Conservation (phyloP, 30 jellyfish, hydroid and myxozoan genomes). For the Haliclystus octoradiatus region DNA sequence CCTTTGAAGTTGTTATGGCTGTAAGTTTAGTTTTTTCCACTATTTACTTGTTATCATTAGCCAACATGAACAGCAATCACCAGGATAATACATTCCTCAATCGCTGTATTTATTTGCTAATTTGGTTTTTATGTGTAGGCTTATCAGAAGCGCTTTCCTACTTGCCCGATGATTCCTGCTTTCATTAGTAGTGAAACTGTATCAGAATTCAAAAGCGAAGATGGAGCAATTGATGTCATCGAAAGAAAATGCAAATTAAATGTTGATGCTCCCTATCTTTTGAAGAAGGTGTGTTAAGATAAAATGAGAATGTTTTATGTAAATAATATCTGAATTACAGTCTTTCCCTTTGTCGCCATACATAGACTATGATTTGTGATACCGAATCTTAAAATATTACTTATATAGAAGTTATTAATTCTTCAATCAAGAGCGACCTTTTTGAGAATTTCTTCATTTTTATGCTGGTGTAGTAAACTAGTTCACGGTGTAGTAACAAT, state of each 20-base stretch:
- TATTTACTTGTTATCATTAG: neutral
- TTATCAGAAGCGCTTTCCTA: conserved; percentile 85
- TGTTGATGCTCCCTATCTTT: conserved; percentile 93
- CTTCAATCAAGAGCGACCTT: no score
- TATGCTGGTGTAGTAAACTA: no score
- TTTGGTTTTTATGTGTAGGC: conserved; percentile 35
- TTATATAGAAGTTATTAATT: no score
- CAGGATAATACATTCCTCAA: no score
- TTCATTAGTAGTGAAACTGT: conserved; percentile 82
- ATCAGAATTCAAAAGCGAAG: conserved; percentile 74
- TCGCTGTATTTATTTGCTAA: no score
- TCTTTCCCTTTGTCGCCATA: neutral
- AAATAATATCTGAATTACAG: no score
- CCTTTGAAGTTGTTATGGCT: conserved; percentile 91
- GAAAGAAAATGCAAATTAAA: conserved; percentile 75
- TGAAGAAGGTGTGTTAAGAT: conserved; percentile 53
- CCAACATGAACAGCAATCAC: no score
- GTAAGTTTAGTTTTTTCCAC: conserved; percentile 5
- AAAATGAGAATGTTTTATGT: no score
- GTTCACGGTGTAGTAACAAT: no score
- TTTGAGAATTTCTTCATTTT: no score
- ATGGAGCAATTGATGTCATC: conserved; percentile 75
- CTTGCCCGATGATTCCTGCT: conserved; percentile 93
- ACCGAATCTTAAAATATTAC: no score
- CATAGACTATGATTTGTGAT: neutral